Conservation (phyloP, 92 coral and sea anemone species). For the Palythoa heliodiscus region DNA sequence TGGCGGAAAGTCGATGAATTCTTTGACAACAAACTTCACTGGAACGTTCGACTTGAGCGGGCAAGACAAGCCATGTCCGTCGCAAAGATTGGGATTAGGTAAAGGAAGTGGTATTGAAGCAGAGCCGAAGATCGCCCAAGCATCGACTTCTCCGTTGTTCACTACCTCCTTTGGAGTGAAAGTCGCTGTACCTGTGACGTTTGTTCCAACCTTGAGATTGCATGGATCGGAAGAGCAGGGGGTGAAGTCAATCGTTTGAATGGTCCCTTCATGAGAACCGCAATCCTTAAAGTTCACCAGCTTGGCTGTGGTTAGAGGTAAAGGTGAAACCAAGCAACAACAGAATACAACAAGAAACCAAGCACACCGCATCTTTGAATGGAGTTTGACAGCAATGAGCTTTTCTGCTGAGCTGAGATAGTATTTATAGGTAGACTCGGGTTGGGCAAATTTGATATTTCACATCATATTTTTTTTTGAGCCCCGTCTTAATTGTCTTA, state of each 20-base stretch:
- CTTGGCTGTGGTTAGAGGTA: background rate
- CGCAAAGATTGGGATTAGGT: constrained; percentile 33
- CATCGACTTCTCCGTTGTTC: constrained; percentile 15
- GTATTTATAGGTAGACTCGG: too few relatives aligned
- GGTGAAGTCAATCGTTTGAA: background rate
- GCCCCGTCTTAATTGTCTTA: too few relatives aligned
- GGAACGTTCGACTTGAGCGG: constrained; percentile 27
- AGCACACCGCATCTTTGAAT: background rate
- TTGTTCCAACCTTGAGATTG: constrained; percentile 11
- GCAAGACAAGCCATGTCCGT: constrained; percentile 29
- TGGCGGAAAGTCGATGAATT: constrained; percentile 31
- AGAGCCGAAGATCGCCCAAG: constrained; percentile 35
- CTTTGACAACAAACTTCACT: constrained; percentile 22
- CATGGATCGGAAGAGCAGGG: constrained; percentile 28
- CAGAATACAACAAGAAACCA: background rate
- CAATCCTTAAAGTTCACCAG: constrained; percentile 23
- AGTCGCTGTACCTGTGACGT: constrained; percentile 24
- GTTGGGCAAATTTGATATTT: too few relatives aligned
- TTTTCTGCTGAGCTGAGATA: too few relatives aligned
- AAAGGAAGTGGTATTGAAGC: constrained; percentile 9
- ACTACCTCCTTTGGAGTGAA: constrained; percentile 34
- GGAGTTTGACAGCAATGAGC: background rate
- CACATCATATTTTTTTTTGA: too few relatives aligned
- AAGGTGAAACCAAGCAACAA: background rate
- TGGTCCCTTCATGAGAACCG: constrained; percentile 15